Evolutionary conservation across 2,888 invertebrate species (phyloP).

Genomic region (Allacma fusca): DNA sequence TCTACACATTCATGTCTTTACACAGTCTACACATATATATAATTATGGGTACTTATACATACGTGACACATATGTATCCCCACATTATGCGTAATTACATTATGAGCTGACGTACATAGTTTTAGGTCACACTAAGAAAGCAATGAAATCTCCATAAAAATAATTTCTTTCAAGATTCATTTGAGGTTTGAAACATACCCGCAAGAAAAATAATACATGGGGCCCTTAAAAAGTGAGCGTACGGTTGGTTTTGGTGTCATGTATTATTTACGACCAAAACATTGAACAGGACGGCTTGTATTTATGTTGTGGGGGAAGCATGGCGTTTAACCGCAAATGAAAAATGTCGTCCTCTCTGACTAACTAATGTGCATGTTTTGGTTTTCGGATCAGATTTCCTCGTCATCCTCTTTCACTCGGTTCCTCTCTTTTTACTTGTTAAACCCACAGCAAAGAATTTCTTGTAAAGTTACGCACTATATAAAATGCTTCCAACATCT

Average conservation of each 20-base stretch:
- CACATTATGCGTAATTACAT: background rate
- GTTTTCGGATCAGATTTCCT: slow-evolving; percentile 40
- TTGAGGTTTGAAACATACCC: background rate
- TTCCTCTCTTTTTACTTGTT: slow-evolving; percentile 25
- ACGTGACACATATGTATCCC: no score
- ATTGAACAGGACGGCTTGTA: slow-evolving; percentile 20
- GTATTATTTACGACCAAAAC: slow-evolving; percentile 42
- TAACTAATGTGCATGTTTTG: slow-evolving; percentile 41
- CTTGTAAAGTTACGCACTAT: background rate
- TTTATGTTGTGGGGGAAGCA: slow-evolving; percentile 13
- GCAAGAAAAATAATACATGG: slow-evolving; percentile 2
- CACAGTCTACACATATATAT: no score
- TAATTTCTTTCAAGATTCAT: background rate
- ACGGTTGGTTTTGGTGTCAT: slow-evolving; percentile 8
- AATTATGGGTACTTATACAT: no score
- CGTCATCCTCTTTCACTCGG: slow-evolving; percentile 37
- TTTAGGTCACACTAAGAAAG: background rate
- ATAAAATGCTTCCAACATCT: background rate
- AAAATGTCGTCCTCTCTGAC: slow-evolving; percentile 38
- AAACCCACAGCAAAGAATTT: slow-evolving; percentile 2
- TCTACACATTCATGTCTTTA: no score
- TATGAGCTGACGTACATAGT: background rate
- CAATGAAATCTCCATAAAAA: background rate
- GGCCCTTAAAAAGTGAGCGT: background rate
- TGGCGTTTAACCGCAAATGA: slow-evolving; percentile 39